Evolutionary conservation across 2,113 vertebrate species (phyloP), one percentile per base, ranked within the genome.

Genomic region (Chionodraco myersi): DNA sequence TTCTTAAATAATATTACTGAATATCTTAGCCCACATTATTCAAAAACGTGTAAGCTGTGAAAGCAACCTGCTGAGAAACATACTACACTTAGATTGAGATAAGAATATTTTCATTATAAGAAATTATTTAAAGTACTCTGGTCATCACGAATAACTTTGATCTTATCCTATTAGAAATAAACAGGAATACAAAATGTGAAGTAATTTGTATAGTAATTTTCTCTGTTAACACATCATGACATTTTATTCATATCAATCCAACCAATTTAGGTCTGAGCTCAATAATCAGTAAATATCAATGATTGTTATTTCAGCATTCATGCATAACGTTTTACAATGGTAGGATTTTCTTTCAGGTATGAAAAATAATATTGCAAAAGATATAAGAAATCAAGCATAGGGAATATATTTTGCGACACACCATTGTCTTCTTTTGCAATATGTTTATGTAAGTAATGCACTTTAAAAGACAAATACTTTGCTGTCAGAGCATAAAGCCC

Each of bases 401-500:
- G 34, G 15, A 49, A 61, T 54, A 9, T 0, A 30, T 62, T 23
- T 54, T 26, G 30, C n/a, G 56, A 53, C 69, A 0, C 14, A 76
- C 45, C 11, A n/a, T 58, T 18, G 47, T 62, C 13, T 6, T 67
- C 2, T 61, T 51, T 56, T 6, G 15, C 26, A 26, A 26, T 26
- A 26, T 26, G 26, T 26, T 26, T 26, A 26, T 26, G 2, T 26
- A 2, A 26, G 26, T 41, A 41, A 41, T 41, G 41, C 59, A 69
- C 72, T 36, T 58, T 69, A 79, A 83, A 79, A 68, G 53, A 30
- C 36, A 75, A 44, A 77, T 54, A 78, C 36, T 89, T 88, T 91
- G 69, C 84, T 82, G 66, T 30, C 9, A 61, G 60, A 67, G 65
- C 82, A 80, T 88, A 84, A 88, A 93, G 60, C 62, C 44, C 72